phyloP scores from a whole-genome alignment of 1,140 invertebrate species.

The Tetranychus cinnabarinus region DNA sequence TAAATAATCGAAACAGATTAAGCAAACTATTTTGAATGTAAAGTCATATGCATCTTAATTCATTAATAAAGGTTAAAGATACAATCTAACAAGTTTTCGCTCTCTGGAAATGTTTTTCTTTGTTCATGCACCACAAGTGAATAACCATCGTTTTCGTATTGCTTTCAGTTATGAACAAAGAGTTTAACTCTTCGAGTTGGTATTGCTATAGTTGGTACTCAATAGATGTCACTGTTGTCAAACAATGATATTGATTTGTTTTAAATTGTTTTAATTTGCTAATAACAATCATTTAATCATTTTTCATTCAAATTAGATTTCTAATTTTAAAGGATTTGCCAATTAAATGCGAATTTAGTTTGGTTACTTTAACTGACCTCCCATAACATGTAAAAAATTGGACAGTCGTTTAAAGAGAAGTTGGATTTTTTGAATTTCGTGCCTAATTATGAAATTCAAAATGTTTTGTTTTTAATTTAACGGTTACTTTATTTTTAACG shows the following conservation, averaged over 20 bases:
- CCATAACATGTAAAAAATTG: constrained; percentile 24
- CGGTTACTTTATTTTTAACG: too few relatives aligned
- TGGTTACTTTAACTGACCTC: constrained; percentile 58
- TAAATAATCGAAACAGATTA: constrained; percentile 40
- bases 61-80: constrained; percentile 29
- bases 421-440: too few relatives aligned
- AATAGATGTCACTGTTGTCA: constrained; percentile 22
- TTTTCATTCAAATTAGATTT: constrained; percentile 48
- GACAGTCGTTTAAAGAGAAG: too few relatives aligned
- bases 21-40: constrained; percentile 40
- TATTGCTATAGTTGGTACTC: constrained; percentile 25
- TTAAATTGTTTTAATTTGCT: constrained; percentile 24
- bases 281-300: constrained; percentile 34
- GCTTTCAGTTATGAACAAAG: constrained; percentile 17
- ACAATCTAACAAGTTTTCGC: constrained; percentile 39
- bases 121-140: constrained; percentile 28
- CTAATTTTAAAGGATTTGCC: constrained; percentile 35
- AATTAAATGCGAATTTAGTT: constrained; percentile 64
- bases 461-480: too few relatives aligned
- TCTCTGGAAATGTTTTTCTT: constrained; percentile 39
- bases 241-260: constrained; percentile 21
- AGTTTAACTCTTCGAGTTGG: constrained; percentile 27
- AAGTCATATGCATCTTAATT: constrained; percentile 39
- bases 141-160: not conserved
- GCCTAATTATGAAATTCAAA: too few relatives aligned